phyloP scores from a whole-genome alignment of 2,888 invertebrate genomes.

The Ochropacha duplaris region DNA sequence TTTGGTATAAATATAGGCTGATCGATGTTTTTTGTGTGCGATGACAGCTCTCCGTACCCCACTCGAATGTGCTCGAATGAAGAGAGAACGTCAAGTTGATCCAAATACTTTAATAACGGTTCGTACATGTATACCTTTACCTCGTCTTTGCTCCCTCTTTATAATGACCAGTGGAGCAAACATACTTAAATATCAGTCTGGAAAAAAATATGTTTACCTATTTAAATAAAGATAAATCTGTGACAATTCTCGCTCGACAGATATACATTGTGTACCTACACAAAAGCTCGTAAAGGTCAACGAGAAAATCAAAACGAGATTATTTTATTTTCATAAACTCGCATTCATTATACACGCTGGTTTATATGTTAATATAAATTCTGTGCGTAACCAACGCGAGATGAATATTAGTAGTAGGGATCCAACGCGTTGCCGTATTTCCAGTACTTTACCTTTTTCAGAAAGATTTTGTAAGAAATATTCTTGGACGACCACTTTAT shows the following conservation, averaged over 20 bases:
- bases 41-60: constrained; percentile 5
- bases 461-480: not conserved
- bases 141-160: not conserved
- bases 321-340: constrained; percentile 14
- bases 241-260: not conserved
- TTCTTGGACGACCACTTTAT: not conserved
- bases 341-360: constrained; percentile 8
- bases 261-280: too few relatives aligned
- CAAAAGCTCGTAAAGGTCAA: constrained; percentile 11
- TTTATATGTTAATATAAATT: constrained; percentile 2
- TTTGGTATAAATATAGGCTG: constrained; percentile 7
- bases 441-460: not conserved
- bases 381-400: constrained; percentile 3
- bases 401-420: not conserved
- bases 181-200: not conserved
- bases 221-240: not conserved
- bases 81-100: constrained; percentile 6
- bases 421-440: not conserved
- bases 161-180: not conserved
- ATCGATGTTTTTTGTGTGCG: constrained; percentile 4
- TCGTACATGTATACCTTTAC: not conserved
- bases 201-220: not conserved
- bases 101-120: not conserved
- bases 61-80: constrained; percentile 4
- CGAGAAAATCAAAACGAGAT: constrained; percentile 16